These are phyloP conservation scores for Platyscapa corneri DNA, from an alignment of 1,140 invertebrate genomes.

Conservation along the genomic window DNA sequence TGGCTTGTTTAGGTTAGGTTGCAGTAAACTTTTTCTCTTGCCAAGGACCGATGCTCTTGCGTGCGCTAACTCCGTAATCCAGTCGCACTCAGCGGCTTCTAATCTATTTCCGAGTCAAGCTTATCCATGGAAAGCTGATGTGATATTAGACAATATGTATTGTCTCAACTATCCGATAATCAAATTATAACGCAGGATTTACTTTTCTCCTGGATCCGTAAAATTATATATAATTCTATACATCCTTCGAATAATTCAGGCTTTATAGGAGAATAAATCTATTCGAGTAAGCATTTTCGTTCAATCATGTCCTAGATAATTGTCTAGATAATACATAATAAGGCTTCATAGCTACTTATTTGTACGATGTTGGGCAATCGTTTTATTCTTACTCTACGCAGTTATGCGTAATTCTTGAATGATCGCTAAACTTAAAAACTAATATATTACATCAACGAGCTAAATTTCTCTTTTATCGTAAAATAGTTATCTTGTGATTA, in stretches of 20 bases:
- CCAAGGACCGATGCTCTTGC: no score
- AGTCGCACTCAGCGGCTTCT: no score
- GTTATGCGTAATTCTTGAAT: background rate
- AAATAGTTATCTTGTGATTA: constrained; percentile 17
- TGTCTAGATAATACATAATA: constrained; percentile 7
- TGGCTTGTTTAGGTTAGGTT: no score
- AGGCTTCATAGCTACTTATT: background rate
- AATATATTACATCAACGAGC: constrained; percentile 3
- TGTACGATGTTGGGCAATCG: background rate
- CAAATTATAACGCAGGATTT: background rate
- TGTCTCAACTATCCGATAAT: background rate
- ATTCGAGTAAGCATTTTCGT: constrained; percentile 9
- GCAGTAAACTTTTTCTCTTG: no score
- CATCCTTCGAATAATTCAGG: background rate
- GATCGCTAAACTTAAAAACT: constrained; percentile 13
- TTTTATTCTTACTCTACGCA: background rate
- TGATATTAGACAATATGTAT: background rate
- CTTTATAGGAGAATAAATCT: background rate
- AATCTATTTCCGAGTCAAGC: no score
- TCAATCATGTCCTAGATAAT: constrained; percentile 27
- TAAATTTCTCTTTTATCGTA: constrained; percentile 9
- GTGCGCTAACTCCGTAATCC: no score
- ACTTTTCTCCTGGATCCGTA: background rate
- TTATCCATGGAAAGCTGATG: background rate
- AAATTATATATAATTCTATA: background rate